phyloP scores from a whole-genome alignment of 2,797 vertebrate species.

The Syndactyla subalaris region DNA sequence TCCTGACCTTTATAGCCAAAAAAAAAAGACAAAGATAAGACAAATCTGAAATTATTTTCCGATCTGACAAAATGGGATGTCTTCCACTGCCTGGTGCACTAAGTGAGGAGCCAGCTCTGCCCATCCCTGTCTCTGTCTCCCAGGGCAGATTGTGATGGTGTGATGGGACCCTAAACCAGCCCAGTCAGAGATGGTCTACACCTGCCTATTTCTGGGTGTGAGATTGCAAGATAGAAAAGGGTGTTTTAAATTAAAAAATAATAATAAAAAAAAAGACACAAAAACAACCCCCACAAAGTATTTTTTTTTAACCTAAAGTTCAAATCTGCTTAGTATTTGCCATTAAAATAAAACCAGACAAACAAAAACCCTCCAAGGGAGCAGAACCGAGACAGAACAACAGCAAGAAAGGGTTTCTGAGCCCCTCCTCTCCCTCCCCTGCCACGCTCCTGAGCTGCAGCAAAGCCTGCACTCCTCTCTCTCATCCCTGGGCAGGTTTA shows the following conservation, averaged over 20 bases:
- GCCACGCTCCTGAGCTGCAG: background rate
- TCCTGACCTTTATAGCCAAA: background rate
- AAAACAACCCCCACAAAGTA: background rate
- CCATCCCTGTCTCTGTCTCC: background rate
- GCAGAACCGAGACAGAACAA: background rate
- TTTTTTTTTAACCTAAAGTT: background rate
- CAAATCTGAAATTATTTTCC: background rate
- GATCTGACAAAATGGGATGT: background rate
- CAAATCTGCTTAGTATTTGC: background rate
- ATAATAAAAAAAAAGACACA: background rate
- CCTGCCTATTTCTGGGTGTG: background rate
- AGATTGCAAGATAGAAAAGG: background rate
- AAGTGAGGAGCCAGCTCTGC: background rate
- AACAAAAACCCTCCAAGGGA: background rate
- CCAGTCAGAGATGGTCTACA: background rate
- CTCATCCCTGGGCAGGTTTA: background rate
- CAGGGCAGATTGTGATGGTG: background rate
- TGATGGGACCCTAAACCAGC: background rate
- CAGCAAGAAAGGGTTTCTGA: background rate
- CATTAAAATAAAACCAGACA: background rate
- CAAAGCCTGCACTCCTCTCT: background rate
- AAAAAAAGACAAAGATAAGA: no score
- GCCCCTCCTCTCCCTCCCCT: background rate
- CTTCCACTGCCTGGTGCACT: rapidly evolving
- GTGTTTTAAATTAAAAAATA: background rate